Conservation (phyloP, 2,888 invertebrate species). For the Pegoplata infirma region DNA sequence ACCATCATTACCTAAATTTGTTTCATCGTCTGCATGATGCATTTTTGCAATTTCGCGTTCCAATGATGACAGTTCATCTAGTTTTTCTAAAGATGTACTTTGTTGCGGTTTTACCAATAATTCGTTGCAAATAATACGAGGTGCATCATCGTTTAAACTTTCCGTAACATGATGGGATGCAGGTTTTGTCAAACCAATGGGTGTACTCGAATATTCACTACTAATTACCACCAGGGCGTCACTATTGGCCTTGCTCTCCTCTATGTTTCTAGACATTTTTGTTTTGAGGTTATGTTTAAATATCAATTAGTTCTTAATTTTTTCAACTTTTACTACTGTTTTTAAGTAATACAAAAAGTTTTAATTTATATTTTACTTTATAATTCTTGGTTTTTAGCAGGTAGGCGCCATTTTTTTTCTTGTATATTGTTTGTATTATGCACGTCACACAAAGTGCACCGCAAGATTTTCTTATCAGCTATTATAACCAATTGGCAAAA, state of each 20-base stretch:
- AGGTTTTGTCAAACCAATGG: conserved; percentile 16
- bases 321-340: not conserved
- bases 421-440: conserved; percentile 38
- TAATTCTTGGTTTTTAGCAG: conserved; percentile 30
- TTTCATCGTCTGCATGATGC: conserved; percentile 67
- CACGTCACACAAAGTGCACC: conserved; percentile 45
- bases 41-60: conserved; percentile 76
- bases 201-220: conserved; percentile 20
- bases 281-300: conserved; percentile 50
- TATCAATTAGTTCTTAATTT: not conserved
- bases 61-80: conserved; percentile 73
- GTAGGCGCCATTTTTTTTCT: conserved; percentile 58
- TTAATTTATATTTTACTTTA: not conserved
- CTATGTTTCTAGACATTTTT: conserved; percentile 45
- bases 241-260: conserved; percentile 18
- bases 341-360: not conserved
- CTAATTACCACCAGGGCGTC: conserved; percentile 32
- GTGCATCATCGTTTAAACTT: conserved; percentile 34
- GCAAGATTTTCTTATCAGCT: not conserved
- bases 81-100: conserved; percentile 57
- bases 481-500: conserved; percentile 10
- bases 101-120: conserved; percentile 36
- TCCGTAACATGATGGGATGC: conserved; percentile 10
- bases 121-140: conserved; percentile 57
- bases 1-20: conserved; percentile 2